Evolutionary conservation across 2,888 invertebrate genomes (phyloP).

Genomic region (Hylaea fasciaria): DNA sequence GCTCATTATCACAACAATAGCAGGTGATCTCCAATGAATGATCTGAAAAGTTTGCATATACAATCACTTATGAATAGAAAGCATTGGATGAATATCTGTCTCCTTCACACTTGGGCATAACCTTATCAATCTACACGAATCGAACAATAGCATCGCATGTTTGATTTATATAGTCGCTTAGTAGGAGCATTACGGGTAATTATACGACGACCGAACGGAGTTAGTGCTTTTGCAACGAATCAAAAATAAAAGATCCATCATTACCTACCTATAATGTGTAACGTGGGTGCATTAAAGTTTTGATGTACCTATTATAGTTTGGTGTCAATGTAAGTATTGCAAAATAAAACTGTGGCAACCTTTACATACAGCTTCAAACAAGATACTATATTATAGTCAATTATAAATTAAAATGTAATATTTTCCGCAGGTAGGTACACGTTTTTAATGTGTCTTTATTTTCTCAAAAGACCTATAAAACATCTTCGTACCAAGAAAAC

Average conservation of each 20-base stretch:
- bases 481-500: slow-evolving; percentile 9
- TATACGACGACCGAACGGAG: slow-evolving; percentile 68
- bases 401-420: not conserved
- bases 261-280: no score
- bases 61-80: slow-evolving; percentile 78
- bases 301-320: no score
- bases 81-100: slow-evolving; percentile 78
- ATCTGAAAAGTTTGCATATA: slow-evolving; percentile 58
- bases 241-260: no score
- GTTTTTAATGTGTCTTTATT: not conserved
- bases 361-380: no score
- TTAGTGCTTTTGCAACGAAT: slow-evolving; percentile 63
- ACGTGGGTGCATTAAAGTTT: no score
- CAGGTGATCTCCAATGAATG: slow-evolving; percentile 4
- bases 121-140: slow-evolving; percentile 84
- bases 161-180: slow-evolving; percentile 85
- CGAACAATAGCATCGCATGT: slow-evolving; percentile 84
- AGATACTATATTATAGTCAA: not conserved
- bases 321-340: no score
- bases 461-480: slow-evolving; percentile 7
- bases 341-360: no score
- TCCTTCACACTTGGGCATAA: slow-evolving; percentile 82
- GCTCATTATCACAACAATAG: no score
- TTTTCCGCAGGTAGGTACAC: not conserved
- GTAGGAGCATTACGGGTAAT: slow-evolving; percentile 84